Base-by-base conservation (phyloP, 2,797 vertebrate species). In the Capromys pilorides region DNA sequence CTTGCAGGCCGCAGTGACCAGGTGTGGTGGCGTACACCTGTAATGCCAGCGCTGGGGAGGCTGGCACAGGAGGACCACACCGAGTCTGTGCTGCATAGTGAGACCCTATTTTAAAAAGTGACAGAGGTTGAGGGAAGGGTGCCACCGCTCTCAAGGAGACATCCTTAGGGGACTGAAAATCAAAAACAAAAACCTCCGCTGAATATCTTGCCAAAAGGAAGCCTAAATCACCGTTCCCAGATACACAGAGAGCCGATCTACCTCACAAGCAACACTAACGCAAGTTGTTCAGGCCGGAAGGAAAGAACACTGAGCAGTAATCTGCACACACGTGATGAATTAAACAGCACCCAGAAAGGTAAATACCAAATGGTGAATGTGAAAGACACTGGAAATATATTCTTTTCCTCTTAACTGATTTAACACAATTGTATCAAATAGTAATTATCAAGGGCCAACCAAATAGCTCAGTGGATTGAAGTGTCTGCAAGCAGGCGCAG, bases 341-440 rank as follows among this genome's bases (percentile, higher is more conserved):
- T 49, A 90, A 89, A 89, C 51, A 71, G 26, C 41, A 54, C n/a
- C 18, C 41, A 13, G 49, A 31, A 93, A 84, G 61, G 5, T 21
- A 39, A 24, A 64, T 31, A 79, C 45, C 41, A 22, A 13, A 84
- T 39, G 54, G 22, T 36, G 75, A 86, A 62, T 49, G 21, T 18
- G 90, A 86, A 67, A 91, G 83, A 69, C 9, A 49, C 5, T 51
- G 33, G 41, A 80, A 22, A 82, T 51, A 36, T 4, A 54, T 28
- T 24, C 26, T 51, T 81, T 83, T 83, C 51, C 86, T 93, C 54
- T 51, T 84, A 91, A 54, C 16, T 57, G 45, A 91, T 61, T 95
- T 90, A 41, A 80, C 54, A 90, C 6, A 69, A 51, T n/a, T 59
- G 26, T 36, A 78, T 64, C 83, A 90, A 87, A 78, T 86, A 67